Evolutionary conservation across 2,888 invertebrate species (phyloP).

Genomic region (Sesia bembeciformis): DNA sequence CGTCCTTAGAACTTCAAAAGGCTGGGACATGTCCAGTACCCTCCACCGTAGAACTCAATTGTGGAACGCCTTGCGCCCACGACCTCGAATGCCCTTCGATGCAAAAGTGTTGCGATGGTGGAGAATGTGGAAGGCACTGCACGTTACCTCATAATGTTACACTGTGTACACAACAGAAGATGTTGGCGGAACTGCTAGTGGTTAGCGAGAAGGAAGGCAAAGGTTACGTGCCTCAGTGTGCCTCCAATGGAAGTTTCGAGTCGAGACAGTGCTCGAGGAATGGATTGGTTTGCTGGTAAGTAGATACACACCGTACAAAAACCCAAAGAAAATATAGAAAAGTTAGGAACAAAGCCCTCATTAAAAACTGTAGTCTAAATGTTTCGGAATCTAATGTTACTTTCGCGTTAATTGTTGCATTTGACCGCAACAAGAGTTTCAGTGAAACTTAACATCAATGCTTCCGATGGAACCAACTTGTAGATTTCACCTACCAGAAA

Average conservation of each 20-base stretch:
- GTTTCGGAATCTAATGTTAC: no score
- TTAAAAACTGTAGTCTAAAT: no score
- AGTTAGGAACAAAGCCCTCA: background rate
- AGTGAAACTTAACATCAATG: no score
- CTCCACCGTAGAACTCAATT: conserved; percentile 52
- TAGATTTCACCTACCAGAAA: no score
- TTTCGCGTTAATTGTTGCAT: no score
- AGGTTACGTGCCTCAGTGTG: conserved; percentile 89
- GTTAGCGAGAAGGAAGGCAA: conserved; percentile 86
- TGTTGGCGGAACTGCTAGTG: conserved; percentile 83
- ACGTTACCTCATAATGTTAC: conserved; percentile 84
- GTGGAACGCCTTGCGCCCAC: conserved; percentile 81
- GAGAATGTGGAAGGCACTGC: conserved; percentile 83
- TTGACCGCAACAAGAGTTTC: no score
- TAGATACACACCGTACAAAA: background rate
- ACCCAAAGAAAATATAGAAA: background rate
- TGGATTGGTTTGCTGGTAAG: conserved; percentile 86
- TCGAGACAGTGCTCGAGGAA: conserved; percentile 88
- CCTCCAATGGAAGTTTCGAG: conserved; percentile 80
- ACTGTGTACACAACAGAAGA: conserved; percentile 84
- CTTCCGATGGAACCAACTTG: no score
- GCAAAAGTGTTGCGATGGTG: conserved; percentile 86
- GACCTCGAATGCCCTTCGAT: conserved; percentile 88
- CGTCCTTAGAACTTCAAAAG: conserved; percentile 82
- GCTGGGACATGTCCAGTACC: conserved; percentile 82